Percentiles rank a stretch among this genome's conserved stretches.
Conservation (phyloP, 1,140 invertebrate species). For the Grapholita molesta region DNA sequence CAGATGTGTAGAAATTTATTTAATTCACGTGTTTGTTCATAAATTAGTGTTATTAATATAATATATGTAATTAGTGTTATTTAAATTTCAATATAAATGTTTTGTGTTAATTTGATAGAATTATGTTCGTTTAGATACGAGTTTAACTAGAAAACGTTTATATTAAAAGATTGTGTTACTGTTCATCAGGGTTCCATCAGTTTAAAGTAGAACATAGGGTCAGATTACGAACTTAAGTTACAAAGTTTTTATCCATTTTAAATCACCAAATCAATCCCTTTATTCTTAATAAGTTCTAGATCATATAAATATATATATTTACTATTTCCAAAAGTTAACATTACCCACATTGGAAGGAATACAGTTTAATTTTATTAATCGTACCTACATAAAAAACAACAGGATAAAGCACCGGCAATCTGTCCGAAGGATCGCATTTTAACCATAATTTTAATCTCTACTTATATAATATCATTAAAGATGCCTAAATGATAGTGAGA, state of each 20-base stretch:
- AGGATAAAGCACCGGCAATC: constrained; percentile 28
- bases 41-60: constrained; percentile 49
- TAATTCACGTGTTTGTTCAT: constrained; percentile 43
- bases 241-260: not conserved
- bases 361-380: constrained; percentile 15
- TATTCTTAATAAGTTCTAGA: constrained; percentile 72
- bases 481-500: constrained; percentile 70
- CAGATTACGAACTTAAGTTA: not conserved
- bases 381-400: constrained; percentile 26
- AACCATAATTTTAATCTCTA: constrained; percentile 55
- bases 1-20: constrained; percentile 26
- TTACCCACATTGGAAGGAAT: constrained; percentile 18
- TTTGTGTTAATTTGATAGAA: constrained; percentile 48
- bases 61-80: constrained; percentile 59
- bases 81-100: constrained; percentile 50
- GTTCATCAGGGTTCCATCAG: constrained; percentile 10
- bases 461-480: constrained; percentile 56
- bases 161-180: constrained; percentile 27
- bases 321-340: constrained; percentile 30
- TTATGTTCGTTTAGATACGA: constrained; percentile 44
- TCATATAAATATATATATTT: constrained; percentile 74
- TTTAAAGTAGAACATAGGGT: constrained; percentile 19
- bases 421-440: constrained; percentile 43
- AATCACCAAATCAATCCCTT: constrained; percentile 31
- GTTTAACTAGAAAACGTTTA: constrained; percentile 27